Percentiles rank a stretch among this genome's conserved stretches.
phyloP scores from a whole-genome alignment of 2,797 vertebrate genomes.

The Bucorvus abyssinicus region DNA sequence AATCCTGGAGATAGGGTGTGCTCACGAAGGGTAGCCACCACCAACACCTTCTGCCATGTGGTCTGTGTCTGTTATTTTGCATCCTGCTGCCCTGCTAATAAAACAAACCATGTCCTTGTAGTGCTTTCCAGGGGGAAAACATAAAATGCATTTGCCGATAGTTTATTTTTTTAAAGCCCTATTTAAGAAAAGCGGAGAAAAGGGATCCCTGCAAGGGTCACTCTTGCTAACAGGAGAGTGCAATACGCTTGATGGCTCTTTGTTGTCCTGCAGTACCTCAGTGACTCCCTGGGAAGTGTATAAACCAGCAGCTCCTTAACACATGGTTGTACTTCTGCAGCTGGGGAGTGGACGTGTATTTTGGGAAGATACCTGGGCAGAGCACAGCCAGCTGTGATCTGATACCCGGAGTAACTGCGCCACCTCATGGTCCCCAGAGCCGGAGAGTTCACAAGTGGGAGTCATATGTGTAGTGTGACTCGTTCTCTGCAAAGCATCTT shows the following conservation, averaged over 20 bases:
- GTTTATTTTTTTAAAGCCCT: not conserved
- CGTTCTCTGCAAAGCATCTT: not conserved
- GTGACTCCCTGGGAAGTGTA: not conserved
- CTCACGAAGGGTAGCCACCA: not conserved
- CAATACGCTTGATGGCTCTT: not conserved
- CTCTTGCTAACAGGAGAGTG: not conserved
- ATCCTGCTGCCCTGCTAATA: not conserved
- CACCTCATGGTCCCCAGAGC: constrained; percentile 42
- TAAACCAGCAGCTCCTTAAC: not conserved
- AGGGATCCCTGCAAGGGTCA: not conserved
- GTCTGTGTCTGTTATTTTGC: not conserved
- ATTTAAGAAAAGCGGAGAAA: not conserved
- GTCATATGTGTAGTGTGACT: rapidly evolving
- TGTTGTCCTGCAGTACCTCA: not conserved
- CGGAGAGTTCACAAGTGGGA: not conserved
- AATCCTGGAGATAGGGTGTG: not conserved
- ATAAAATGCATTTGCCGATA: not conserved
- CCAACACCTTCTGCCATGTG: not conserved
- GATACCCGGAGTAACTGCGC: constrained; percentile 11
- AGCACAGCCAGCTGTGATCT: not conserved
- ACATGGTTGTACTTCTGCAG: not conserved
- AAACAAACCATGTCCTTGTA: not conserved
- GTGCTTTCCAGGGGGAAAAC: not conserved
- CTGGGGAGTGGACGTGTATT: rapidly evolving
- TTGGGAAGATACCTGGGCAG: not conserved